phyloP scores from a whole-genome alignment of 2,888 invertebrate genomes.

The Rhagium mordax region DNA sequence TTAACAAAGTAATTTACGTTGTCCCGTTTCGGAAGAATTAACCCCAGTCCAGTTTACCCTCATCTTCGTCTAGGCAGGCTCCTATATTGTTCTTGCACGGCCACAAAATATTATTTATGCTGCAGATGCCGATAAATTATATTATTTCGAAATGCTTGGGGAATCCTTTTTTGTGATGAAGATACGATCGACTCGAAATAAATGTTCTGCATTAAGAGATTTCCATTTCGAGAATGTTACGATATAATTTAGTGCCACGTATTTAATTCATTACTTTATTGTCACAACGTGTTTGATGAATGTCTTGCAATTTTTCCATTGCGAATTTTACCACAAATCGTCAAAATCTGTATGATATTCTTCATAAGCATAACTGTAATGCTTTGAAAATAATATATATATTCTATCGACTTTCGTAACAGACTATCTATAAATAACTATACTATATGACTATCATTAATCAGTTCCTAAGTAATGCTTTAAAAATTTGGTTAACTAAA shows the following conservation, averaged over 20 bases:
- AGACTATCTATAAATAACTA: no score
- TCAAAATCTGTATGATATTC: not conserved
- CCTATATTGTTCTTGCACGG: conserved; percentile 38
- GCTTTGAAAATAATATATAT: no score
- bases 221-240: conserved; percentile 32
- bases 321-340: not conserved
- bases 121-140: conserved; percentile 56
- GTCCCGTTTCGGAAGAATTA: not conserved
- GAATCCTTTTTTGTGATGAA: conserved; percentile 46
- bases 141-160: conserved; percentile 52
- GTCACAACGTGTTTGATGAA: conserved; percentile 26
- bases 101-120: conserved; percentile 53
- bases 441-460: no score
- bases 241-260: conserved; percentile 31
- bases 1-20: not conserved
- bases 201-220: conserved; percentile 53
- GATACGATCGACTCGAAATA: conserved; percentile 54
- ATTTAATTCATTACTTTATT: conserved; percentile 21
- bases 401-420: no score
- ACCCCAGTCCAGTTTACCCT: conserved; percentile 20
- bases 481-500: no score
- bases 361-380: no score
- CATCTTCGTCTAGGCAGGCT: conserved; percentile 20
- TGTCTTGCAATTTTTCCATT: conserved; percentile 5
- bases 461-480: no score